Evolutionary conservation across 2,113 vertebrate genomes (phyloP).

Genomic region (Megaceryle torquata): DNA sequence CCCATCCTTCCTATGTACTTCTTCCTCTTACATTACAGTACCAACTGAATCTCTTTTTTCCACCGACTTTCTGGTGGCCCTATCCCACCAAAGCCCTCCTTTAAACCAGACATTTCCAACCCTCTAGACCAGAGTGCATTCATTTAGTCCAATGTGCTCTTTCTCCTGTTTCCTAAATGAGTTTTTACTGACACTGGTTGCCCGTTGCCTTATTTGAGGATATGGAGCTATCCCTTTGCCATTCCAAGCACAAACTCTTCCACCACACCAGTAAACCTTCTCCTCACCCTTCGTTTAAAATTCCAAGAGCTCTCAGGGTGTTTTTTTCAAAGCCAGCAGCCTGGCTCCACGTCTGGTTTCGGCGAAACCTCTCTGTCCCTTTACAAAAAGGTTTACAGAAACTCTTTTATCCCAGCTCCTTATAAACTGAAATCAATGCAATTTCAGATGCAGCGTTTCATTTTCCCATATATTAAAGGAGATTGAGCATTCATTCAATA

Average conservation of each 20-base stretch:
- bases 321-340: neutral
- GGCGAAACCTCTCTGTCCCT: neutral
- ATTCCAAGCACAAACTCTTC: neutral
- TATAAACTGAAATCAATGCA: conserved; percentile 10
- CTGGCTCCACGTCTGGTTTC: neutral
- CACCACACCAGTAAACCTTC: neutral
- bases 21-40: neutral
- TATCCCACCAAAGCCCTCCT: neutral
- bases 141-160: neutral
- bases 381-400: neutral
- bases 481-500: neutral
- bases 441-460: conserved; percentile 15
- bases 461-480: conserved; percentile 31
- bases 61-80: neutral
- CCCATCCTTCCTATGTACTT: neutral
- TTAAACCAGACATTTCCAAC: neutral
- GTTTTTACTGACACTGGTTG: neutral
- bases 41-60: neutral
- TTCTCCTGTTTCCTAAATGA: neutral
- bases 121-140: neutral
- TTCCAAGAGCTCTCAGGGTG: neutral
- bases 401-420: neutral
- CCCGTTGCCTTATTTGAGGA: neutral
- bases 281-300: neutral
- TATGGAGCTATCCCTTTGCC: neutral